Evolutionary conservation across 2,888 invertebrate genomes (phyloP).

Genomic region (Polymixis lichenea): DNA sequence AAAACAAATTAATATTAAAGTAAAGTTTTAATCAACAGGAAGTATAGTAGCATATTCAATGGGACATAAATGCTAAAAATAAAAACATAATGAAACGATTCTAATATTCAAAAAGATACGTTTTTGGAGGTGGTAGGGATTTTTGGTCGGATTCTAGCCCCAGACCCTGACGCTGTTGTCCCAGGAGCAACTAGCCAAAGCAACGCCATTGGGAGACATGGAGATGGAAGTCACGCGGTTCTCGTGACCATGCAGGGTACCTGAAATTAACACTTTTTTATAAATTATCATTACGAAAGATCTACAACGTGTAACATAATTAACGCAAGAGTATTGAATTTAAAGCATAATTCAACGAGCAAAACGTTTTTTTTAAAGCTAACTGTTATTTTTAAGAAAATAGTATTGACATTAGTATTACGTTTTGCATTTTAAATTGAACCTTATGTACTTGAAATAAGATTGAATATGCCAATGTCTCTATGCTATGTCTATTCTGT

Average conservation of each 20-base stretch:
- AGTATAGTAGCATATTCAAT: slow-evolving; percentile 31
- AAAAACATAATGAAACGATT: slow-evolving; percentile 14
- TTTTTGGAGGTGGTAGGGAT: neutral
- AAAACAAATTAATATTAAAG: slow-evolving; percentile 39
- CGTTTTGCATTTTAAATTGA: too few relatives aligned
- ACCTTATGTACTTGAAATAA: too few relatives aligned
- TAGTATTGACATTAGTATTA: too few relatives aligned
- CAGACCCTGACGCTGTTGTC: slow-evolving; percentile 96
- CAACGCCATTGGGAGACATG: slow-evolving; percentile 95
- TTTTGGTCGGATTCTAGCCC: slow-evolving; percentile 90
- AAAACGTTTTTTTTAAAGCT: too few relatives aligned
- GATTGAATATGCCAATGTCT: too few relatives aligned
- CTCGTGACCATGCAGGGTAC: slow-evolving; percentile 95
- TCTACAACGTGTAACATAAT: too few relatives aligned
- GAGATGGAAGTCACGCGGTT: slow-evolving; percentile 97
- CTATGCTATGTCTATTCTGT: too few relatives aligned
- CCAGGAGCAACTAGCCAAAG: slow-evolving; percentile 97
- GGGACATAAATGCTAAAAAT: slow-evolving; percentile 22
- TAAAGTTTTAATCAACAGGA: slow-evolving; percentile 56
- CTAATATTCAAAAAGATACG: neutral
- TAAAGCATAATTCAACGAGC: too few relatives aligned
- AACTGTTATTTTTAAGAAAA: too few relatives aligned
- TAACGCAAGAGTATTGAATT: too few relatives aligned
- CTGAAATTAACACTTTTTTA: slow-evolving; percentile 85
- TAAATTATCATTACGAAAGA: neutral